Evolutionary conservation across 2,888 invertebrate species (phyloP), one percentile per base, ranked within the genome.

Genomic region (Halictus ligatus): DNA sequence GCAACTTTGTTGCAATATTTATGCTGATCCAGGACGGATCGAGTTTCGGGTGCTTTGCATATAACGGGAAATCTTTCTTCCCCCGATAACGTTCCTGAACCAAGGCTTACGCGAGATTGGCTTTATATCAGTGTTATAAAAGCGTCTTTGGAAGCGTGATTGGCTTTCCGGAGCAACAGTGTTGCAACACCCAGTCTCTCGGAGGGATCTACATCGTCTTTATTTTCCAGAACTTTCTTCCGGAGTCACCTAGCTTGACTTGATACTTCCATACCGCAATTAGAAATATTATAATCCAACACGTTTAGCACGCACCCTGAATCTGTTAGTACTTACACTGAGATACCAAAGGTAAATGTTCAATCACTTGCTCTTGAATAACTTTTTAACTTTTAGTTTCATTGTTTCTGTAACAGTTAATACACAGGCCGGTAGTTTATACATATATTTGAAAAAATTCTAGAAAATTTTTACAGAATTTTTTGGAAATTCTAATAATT

Each of bases 101-200:
- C 71, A 43, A 73, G 78, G 78, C 46, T 81, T 78, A 83, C 80
- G 82, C 40, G 78, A 81, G 80, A 83, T 83, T 77, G 85, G 79
- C 83, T 88, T 86, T 88, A 88, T 81, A 83, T 78, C 74, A 58
- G 74, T 50, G 75, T 84, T 81, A 84, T 89, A 84, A 86, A 89
- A 82, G 78, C 74, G 54, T 84, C 86, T 76, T 75, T 81, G 73
- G 40, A 25, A 75, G 84, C 86, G 86, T 86, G 89, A 89, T 89
- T 82, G 58, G 80, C 54, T 83, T 89, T 58, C 43, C 64, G 18
- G 50, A 67, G 67, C 67, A 67, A 67, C 67, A 67, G 67, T 67
- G 35, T 35, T 40, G 35, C 67, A 67, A 67, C 21, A 67, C 21
- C 7, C 15, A 67, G 18, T 35, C 0, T 35, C 40, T 21, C 67